phyloP scores from a whole-genome alignment of 2,888 invertebrate species.

The Erpobdella octoculata region DNA sequence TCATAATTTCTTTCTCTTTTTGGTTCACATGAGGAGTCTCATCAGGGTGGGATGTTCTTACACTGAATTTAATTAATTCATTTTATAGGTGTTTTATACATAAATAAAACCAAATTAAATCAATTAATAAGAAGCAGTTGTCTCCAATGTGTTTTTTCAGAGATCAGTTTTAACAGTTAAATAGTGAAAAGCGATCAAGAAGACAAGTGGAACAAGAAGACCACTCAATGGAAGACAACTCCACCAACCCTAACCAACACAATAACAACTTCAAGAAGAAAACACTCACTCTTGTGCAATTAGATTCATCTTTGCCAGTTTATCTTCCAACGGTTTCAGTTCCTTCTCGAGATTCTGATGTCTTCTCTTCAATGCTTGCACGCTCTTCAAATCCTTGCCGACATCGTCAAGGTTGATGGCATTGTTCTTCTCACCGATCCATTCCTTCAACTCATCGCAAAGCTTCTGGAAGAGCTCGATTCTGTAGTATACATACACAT shows the following conservation, averaged over 20 bases:
- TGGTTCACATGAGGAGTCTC: constrained; percentile 77
- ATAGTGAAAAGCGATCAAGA: too few relatives aligned
- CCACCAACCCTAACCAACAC: not conserved
- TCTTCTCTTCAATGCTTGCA: constrained; percentile 55
- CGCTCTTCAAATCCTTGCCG: constrained; percentile 76
- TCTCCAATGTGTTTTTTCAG: too few relatives aligned
- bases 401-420: constrained; percentile 57
- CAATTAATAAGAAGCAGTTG: too few relatives aligned
- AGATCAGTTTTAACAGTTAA: too few relatives aligned
- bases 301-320: constrained; percentile 73
- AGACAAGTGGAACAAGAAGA: too few relatives aligned
- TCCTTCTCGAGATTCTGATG: constrained; percentile 73
- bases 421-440: constrained; percentile 87
- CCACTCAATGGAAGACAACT: too few relatives aligned
- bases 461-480: constrained; percentile 90
- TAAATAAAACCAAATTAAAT: not conserved
- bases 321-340: constrained; percentile 84
- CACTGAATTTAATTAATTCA: constrained; percentile 56
- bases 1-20: constrained; percentile 74
- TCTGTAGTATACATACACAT: constrained; percentile 53
- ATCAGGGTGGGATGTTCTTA: constrained; percentile 82
- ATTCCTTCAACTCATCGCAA: constrained; percentile 89
- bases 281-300: constrained; percentile 70
- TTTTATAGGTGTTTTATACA: not conserved
- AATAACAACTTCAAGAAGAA: not conserved